Percentiles rank a stretch among this genome's conserved stretches.
These are phyloP conservation scores for Elmis aenea DNA, from an alignment of 2,888 invertebrate genomes.

Conservation along the genomic window DNA sequence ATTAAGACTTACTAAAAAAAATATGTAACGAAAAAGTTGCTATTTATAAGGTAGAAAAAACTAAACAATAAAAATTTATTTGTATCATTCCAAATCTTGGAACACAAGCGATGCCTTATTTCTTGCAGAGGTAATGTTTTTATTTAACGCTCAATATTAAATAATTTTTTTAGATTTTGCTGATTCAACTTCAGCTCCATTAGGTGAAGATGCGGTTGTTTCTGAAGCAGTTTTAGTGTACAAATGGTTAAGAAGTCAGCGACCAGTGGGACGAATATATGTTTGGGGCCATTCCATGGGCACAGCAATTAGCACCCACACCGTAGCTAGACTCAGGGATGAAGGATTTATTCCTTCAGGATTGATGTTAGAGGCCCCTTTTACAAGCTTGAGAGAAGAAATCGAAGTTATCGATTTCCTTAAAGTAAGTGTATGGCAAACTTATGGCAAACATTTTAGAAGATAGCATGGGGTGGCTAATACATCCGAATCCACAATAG, in stretches of 20 bases:
- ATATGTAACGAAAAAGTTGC: too few species aligned
- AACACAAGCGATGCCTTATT: too few species aligned
- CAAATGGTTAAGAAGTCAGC: constrained; percentile 63
- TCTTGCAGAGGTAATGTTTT: too few species aligned
- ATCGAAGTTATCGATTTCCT: too few species aligned
- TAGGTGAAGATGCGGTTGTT: constrained; percentile 79
- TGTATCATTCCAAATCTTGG: too few species aligned
- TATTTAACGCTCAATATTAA: background rate
- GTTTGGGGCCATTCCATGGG: constrained; percentile 94
- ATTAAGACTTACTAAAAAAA: too few species aligned
- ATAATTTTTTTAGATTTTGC: constrained; percentile 58
- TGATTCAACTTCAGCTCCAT: constrained; percentile 63
- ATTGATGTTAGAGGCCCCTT: constrained; percentile 86
- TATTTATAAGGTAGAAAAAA: too few species aligned
- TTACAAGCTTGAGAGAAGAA: constrained; percentile 87
- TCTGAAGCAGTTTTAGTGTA: constrained; percentile 73
- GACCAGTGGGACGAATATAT: constrained; percentile 59
- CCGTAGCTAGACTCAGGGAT: constrained; percentile 53
- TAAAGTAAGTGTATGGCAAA: too few species aligned
- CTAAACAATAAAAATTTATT: too few species aligned
- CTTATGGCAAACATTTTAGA: too few species aligned
- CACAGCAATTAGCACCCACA: constrained; percentile 68
- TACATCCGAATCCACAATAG: too few species aligned
- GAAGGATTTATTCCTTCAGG: constrained; percentile 58
- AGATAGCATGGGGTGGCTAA: too few species aligned